These are phyloP conservation scores for Okapia johnstoni DNA, from an alignment of 2,113 vertebrate species.

Conservation along the genomic window DNA sequence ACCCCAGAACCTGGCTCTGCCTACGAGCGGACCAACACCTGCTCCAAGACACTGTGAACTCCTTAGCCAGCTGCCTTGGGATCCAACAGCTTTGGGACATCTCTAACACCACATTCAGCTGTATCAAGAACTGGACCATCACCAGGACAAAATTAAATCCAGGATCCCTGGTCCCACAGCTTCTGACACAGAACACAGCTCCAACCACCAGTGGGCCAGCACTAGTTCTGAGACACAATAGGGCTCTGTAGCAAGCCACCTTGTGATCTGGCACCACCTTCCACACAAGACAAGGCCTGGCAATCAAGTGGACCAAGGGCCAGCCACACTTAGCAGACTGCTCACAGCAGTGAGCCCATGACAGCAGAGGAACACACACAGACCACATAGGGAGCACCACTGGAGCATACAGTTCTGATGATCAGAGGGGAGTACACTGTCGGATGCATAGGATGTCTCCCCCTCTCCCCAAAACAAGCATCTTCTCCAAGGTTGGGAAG, in stretches of 20 bases:
- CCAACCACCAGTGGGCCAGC: not conserved
- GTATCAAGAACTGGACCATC: not conserved
- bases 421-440: not conserved
- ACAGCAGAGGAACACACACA: not conserved
- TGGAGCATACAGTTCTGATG: not conserved
- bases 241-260: not conserved
- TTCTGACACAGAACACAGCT: not conserved
- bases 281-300: not conserved
- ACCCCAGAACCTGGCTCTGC: not conserved
- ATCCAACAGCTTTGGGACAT: not conserved
- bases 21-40: not conserved
- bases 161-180: not conserved
- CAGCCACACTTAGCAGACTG: not conserved
- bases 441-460: not conserved
- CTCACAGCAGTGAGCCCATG: not conserved
- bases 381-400: not conserved
- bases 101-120: not conserved
- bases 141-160: not conserved
- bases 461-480: not conserved
- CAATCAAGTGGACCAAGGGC: not conserved
- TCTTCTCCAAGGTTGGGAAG: not conserved
- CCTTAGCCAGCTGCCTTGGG: not conserved
- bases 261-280: not conserved
- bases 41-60: not conserved
- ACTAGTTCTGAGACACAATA: not conserved